Conservation (phyloP, 2,113 vertebrate species). For the Dendropsophus ebraccatus region DNA sequence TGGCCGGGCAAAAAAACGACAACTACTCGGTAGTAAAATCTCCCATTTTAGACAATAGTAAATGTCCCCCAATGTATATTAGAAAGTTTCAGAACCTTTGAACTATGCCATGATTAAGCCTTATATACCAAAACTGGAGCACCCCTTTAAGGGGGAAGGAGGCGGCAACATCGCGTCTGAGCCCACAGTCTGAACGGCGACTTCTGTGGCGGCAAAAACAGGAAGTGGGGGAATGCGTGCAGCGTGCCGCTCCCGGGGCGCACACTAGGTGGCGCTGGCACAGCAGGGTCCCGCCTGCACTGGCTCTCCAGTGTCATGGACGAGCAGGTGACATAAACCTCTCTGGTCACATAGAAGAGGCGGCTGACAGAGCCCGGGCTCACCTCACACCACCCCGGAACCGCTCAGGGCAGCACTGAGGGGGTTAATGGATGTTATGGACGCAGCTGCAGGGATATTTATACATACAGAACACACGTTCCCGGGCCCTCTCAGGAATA, state of each 20-base stretch:
- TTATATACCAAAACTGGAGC: background rate
- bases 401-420: background rate
- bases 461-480: conserved; percentile 38
- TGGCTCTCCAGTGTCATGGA: background rate
- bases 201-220: background rate
- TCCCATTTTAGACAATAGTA: too few species aligned
- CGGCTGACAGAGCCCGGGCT: conserved; percentile 7
- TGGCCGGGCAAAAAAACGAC: too few species aligned
- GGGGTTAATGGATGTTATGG: conserved; percentile 22
- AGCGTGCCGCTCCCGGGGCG: background rate
- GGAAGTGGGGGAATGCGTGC: background rate
- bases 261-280: conserved; percentile 49
- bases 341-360: conserved; percentile 28
- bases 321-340: conserved; percentile 48
- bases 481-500: conserved; percentile 18
- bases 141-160: background rate
- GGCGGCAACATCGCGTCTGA: background rate
- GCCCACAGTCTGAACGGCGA: background rate
- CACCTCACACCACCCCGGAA: conserved; percentile 35
- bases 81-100: background rate
- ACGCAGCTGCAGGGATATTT: conserved; percentile 55
- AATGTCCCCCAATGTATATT: too few species aligned
- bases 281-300: conserved; percentile 8
- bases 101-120: background rate
- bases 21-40: too few species aligned